phyloP scores from a whole-genome alignment of 1,140 invertebrate genomes.

The Trichomalopsis sarcophagae region DNA sequence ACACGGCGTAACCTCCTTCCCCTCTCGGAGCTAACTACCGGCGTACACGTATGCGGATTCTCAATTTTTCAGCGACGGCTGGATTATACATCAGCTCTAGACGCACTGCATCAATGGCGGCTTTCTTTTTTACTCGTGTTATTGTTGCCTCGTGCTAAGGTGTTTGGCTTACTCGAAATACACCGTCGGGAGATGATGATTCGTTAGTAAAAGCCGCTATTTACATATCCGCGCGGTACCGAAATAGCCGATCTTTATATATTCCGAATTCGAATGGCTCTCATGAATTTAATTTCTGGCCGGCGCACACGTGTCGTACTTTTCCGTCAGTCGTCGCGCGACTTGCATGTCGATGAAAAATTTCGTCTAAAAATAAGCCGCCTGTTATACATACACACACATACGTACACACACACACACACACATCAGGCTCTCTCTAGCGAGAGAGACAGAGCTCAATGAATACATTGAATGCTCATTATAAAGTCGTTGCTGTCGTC shows the following conservation, averaged over 20 bases:
- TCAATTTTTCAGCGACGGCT: neutral
- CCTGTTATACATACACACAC: too few relatives aligned
- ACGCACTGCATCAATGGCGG: too few relatives aligned
- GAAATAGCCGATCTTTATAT: neutral
- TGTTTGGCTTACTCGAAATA: too few relatives aligned
- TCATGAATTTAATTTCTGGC: neutral
- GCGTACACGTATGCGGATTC: neutral
- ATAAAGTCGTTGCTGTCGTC: too few relatives aligned
- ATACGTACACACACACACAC: too few relatives aligned
- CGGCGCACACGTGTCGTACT: slow-evolving; percentile 22
- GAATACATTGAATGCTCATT: neutral
- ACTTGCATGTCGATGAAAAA: slow-evolving; percentile 28
- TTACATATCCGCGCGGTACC: neutral
- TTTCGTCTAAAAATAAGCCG: slow-evolving; percentile 43
- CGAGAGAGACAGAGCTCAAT: neutral
- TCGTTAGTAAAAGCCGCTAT: neutral
- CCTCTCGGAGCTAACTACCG: neutral
- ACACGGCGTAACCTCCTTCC: neutral
- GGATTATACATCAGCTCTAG: too few relatives aligned
- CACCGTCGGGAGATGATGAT: neutral
- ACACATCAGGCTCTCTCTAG: too few relatives aligned
- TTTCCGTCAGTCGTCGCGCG: slow-evolving; percentile 5
- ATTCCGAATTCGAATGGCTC: slow-evolving; percentile 9
- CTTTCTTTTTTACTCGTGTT: too few relatives aligned
- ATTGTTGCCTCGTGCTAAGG: too few relatives aligned